A percentile compares a stretch with the other conserved stretches of the same genome.
Evolutionary conservation across 2,797 vertebrate genomes (phyloP).

Genomic region (Periparus ater): DNA sequence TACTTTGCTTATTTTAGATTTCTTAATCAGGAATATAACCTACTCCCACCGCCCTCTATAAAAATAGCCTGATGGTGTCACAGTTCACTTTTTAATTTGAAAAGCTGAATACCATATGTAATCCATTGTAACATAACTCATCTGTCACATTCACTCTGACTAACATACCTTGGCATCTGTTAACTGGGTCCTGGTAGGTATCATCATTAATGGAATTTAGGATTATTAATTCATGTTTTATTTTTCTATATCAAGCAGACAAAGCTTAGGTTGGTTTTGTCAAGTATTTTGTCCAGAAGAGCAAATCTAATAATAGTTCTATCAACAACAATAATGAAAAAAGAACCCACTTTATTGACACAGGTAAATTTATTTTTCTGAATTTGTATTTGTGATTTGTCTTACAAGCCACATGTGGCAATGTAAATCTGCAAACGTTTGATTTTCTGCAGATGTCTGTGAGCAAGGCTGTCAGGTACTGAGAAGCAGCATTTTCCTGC

Average conservation of each 20-base stretch:
- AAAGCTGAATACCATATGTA: not conserved
- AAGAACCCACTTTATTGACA: not conserved
- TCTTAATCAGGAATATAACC: not conserved
- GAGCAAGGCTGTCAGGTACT: not conserved
- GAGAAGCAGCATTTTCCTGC: not conserved
- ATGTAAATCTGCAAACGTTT: not conserved
- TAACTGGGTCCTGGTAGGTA: not conserved
- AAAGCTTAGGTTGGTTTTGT: not conserved
- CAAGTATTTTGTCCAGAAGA: not conserved
- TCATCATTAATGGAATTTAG: not conserved
- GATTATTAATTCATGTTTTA: not conserved
- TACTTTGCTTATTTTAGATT: not conserved
- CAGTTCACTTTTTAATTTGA: not conserved
- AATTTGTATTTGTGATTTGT: not conserved
- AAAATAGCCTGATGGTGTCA: slow-evolving; percentile 5
- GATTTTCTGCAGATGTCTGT: not conserved
- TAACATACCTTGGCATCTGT: not conserved
- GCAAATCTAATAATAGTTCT: not conserved
- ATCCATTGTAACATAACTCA: not conserved
- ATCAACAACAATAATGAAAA: not conserved
- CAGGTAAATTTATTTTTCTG: not conserved
- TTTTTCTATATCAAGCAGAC: not conserved
- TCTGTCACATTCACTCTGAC: not conserved
- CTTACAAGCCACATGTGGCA: not conserved
- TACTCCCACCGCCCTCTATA: not conserved